These are phyloP conservation scores for Porites lutea DNA, from an alignment of 64 coral and sea anemone species.

Conservation along the genomic window DNA sequence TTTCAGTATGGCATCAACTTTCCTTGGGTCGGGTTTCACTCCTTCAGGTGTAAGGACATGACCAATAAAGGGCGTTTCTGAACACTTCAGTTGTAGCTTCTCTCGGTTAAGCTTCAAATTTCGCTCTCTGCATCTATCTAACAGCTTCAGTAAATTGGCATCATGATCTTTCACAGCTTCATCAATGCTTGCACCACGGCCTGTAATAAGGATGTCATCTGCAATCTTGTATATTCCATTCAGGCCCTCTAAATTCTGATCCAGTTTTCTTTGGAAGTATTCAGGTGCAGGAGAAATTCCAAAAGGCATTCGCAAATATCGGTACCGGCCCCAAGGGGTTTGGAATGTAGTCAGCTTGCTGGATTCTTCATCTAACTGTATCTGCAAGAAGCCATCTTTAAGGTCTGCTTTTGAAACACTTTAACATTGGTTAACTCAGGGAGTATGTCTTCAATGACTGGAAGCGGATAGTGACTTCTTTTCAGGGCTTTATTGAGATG, in stretches of 20 bases:
- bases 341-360: background rate
- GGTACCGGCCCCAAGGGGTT: background rate
- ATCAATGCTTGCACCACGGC: background rate
- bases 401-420: no score
- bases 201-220: slow-evolving; percentile 20
- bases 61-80: background rate
- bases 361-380: background rate
- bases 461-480: background rate
- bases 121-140: background rate
- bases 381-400: no score
- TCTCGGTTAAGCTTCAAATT: background rate
- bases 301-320: background rate
- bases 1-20: background rate
- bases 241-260: background rate
- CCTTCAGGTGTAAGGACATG: background rate
- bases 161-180: background rate
- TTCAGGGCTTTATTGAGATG: background rate
- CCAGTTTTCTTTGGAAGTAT: background rate
- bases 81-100: slow-evolving; percentile 16
- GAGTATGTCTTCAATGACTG: background rate
- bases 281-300: background rate
- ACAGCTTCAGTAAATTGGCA: background rate
- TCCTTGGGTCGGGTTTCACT: background rate
- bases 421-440: background rate
- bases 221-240: background rate